Percentiles rank a stretch among this genome's conserved stretches.
Conservation (phyloP, 2,888 invertebrate genomes). For the Nomada goodeniana region DNA sequence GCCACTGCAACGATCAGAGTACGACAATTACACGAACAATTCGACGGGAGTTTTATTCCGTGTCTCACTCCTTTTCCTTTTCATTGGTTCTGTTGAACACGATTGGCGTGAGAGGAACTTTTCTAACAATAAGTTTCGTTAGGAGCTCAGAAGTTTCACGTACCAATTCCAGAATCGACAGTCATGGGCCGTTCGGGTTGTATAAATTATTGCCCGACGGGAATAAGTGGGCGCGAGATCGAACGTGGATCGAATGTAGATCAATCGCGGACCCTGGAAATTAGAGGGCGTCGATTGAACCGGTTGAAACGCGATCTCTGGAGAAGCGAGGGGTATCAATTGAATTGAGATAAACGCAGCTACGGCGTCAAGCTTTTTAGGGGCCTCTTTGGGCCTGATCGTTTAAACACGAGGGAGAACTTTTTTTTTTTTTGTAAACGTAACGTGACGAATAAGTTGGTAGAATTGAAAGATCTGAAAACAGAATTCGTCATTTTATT, state of each 20-base stretch:
- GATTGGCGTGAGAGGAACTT: conserved; percentile 5
- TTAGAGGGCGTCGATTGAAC: neutral
- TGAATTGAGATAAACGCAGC: conserved; percentile 18
- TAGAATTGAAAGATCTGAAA: too few relatives aligned
- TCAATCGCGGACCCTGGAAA: conserved; percentile 8
- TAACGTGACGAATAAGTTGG: too few relatives aligned
- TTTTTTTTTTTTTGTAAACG: neutral
- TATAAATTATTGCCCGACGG: conserved; percentile 5
- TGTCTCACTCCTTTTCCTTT: too few relatives aligned
- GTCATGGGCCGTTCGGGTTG: neutral
- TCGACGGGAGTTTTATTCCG: too few relatives aligned
- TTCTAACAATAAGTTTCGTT: too few relatives aligned
- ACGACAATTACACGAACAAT: too few relatives aligned
- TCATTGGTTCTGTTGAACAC: neutral
- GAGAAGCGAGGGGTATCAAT: neutral
- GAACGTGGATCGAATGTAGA: neutral
- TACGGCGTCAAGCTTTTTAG: neutral
- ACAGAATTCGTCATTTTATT: too few relatives aligned
- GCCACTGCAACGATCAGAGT: too few relatives aligned
- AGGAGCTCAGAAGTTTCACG: too few relatives aligned
- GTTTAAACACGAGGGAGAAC: neutral
- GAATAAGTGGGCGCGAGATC: neutral
- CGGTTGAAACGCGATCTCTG: conserved; percentile 11
- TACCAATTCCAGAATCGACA: neutral
- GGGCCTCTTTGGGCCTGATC: neutral